phyloP scores from a whole-genome alignment of 2,888 invertebrate genomes.

The Parasteatoda lunata region DNA sequence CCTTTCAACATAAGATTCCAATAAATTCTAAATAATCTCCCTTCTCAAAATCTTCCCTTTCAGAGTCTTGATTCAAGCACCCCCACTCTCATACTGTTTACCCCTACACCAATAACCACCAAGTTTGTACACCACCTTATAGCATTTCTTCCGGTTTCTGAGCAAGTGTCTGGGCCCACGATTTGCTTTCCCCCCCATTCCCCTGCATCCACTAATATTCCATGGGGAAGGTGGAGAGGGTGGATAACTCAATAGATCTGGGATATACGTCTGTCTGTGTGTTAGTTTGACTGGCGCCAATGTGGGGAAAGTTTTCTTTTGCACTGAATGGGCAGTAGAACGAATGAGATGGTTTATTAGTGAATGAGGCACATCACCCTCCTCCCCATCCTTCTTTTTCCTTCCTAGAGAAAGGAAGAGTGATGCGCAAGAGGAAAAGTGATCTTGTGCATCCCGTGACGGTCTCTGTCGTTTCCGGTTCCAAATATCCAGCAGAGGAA shows the following conservation, averaged over 20 bases:
- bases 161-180: conserved; percentile 13
- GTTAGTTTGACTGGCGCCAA: conserved; percentile 20
- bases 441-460: conserved; percentile 1
- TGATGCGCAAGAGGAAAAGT: not conserved
- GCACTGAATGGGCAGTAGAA: conserved; percentile 7
- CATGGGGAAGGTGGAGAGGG: conserved; percentile 2
- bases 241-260: conserved; percentile 36
- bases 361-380: not conserved
- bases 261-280: conserved; percentile 11
- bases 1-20: no score
- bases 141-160: conserved; percentile 20
- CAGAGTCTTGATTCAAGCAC: not conserved
- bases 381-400: not conserved
- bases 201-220: not conserved
- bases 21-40: no score
- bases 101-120: not conserved
- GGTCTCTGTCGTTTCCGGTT: not conserved
- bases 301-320: not conserved
- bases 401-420: not conserved
- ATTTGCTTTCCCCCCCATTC: conserved; percentile 8
- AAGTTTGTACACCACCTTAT: not conserved
- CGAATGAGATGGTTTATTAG: conserved; percentile 32
- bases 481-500: not conserved
- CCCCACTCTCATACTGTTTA: not conserved
- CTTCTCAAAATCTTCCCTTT: not conserved